Percentiles rank a stretch among this genome's conserved stretches.
phyloP scores from a whole-genome alignment of 1,140 invertebrate species.

The Drosophila lowei region DNA sequence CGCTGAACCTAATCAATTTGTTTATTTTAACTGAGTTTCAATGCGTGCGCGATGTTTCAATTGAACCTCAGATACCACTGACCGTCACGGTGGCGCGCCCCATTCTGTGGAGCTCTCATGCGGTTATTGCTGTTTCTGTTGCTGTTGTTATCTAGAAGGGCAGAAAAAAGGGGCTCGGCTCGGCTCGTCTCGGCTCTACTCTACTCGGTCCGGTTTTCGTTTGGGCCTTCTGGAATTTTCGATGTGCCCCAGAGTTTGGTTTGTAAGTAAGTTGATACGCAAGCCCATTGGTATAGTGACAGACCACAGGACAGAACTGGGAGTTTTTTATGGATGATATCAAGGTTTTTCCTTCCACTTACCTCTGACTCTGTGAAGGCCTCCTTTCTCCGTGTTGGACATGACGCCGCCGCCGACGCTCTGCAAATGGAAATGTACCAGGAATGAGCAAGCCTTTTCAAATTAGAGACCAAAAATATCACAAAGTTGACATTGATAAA shows the following conservation, averaged over 20 bases:
- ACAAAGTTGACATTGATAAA: constrained; percentile 3
- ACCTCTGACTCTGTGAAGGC: constrained; percentile 68
- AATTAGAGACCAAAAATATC: constrained; percentile 42
- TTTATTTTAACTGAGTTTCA: constrained; percentile 51
- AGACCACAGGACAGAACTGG: not conserved
- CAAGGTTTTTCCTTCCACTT: constrained; percentile 51
- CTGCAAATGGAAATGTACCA: constrained; percentile 52
- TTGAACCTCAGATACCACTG: constrained; percentile 27
- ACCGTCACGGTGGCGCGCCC: constrained; percentile 29
- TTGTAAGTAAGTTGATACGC: constrained; percentile 11
- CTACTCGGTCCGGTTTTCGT: not conserved
- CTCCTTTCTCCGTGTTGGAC: constrained; percentile 74
- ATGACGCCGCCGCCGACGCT: constrained; percentile 28
- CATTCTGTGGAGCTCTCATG: constrained; percentile 36
- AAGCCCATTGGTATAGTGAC: not conserved
- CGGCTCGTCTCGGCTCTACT: constrained; percentile 44
- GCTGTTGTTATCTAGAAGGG: constrained; percentile 20
- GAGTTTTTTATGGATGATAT: constrained; percentile 20
- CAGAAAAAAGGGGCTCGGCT: constrained; percentile 60
- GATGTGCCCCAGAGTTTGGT: constrained; percentile 2
- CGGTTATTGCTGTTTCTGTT: constrained; percentile 13
- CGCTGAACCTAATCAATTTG: constrained; percentile 47
- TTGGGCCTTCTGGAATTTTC: constrained; percentile 29
- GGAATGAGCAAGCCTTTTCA: constrained; percentile 22
- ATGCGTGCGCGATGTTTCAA: constrained; percentile 20